Base-by-base conservation (phyloP, 2,888 invertebrate species). In the Thyatira batis region DNA sequence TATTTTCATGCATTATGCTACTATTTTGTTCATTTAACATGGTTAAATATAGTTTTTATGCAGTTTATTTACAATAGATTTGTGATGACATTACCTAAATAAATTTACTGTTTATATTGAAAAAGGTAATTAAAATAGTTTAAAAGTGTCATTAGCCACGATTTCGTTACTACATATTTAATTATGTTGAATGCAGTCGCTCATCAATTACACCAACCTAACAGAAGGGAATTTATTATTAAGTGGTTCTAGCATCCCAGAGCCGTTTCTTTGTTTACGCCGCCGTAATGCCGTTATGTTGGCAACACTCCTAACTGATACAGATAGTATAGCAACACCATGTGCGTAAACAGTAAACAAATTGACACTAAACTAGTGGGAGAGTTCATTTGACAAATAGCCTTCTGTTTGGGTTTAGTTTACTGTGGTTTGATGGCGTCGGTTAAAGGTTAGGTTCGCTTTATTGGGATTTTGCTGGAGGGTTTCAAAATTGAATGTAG, bases 241-340 rank as follows among this genome's bases (percentile, higher is more conserved):
- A 74, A 78, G 71, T 78, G 73, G 64, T 72, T 58, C 57, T 55
- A 71, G 52, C 67, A 57, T 61, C 58, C 60, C 49, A 43, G 60
- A 52, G 50, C 62, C 61, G 71, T 61, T 66, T 57, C 54, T 55
- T 70, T 63, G 68, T 68, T 70, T 74, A 67, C 65, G 67, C 67
- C 61, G 53, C 55, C 56, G 45, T 59, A 57, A 58, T 63, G 61
- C 51, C 39, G 39, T 5, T 39, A 17, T 55, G 60, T 63, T 73
- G 74, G 72, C 72, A 65, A 48, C 58, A n/a, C 52, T 67, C 66
- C 72, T 66, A 69, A 72, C 67, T 71, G 69, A 73, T 69, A 65
- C 64, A 63, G 56, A 65, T 64, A 55, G 58, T 59, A 33, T 33
- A 46, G 17, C 39, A 39, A 39, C 39, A 39, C 13, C 39, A 39